Evolutionary conservation across 1,140 invertebrate genomes (phyloP), one percentile per base, ranked within the genome.

Genomic region (Anastrepha obliqua): DNA sequence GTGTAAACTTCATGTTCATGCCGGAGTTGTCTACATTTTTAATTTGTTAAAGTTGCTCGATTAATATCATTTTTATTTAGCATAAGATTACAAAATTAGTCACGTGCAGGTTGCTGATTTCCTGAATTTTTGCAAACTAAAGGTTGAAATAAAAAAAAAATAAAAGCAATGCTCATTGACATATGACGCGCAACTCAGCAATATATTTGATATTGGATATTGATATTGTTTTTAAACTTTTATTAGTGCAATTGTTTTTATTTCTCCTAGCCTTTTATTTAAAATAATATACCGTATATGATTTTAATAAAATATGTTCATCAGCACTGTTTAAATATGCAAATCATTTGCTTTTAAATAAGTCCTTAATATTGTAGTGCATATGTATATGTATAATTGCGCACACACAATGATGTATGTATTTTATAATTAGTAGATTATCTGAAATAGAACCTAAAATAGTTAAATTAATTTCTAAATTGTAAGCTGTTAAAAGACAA

Each of bases 161-260:
- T 2, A 55, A 55, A 55, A 55, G 51, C 11, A 55, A 6, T 8
- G 51, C 29, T 29, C 51, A 55, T 55, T 6, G 6, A 55, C 6
- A 55, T 8, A 55, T 17, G 42, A 44, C 42, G 42, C 13, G 39
- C 11, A 29, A 29, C 0, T 17, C 13, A 55, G 20, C 2, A 81
- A 81, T 55, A 9, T 55, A 0, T 20, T 20, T 29, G 44, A 81
- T 81, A 81, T 81, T 81, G 17, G 44, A 55, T 9, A 17, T 8
- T 51, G 74, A 20, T 29, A 29, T 81, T 81, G 13, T 20, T 78
- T 81, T 81, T 81, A 55, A 74, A 74, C 39, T 44, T 7, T 42
- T 81, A 81, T 20, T 81, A 81, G 74, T 55, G 74, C 47, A 81
- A 81, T 81, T 81, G 47, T 81, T 81, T 81, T 81, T 81, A 81